Base-by-base conservation (phyloP, 1,140 invertebrate genomes). In the Drosophila asahinai region DNA sequence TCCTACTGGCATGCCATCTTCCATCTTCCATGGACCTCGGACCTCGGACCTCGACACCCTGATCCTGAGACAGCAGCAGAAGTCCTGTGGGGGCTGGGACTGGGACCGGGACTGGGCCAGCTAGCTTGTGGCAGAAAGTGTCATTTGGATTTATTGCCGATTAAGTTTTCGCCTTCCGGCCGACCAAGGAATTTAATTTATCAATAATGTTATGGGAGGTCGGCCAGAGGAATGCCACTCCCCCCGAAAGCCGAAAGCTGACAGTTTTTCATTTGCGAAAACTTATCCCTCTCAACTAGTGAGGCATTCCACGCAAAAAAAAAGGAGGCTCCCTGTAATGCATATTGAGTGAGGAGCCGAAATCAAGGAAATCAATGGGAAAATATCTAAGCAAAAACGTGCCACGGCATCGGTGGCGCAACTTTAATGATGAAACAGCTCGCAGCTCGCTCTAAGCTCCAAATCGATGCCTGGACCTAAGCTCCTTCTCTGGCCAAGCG, bases 151-250 rank as follows among this genome's bases (percentile, higher is more conserved):
- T 68, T 68, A 67, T 77, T 77, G 74, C 74, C 63, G 61, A 66
- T 77, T 77, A 77, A 67, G 52, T 65, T 58, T 70, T 43, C 27
- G 59, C 47, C 38, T 45, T 14, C 36, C 11, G 25, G 64, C 58
- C 58, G 51, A 68, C 58, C 62, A 52, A 75, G 86, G 81, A 90
- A 90, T 89, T 90, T 84, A 80, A 84, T 89, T 81, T 84, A 81
- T 78, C 84, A 83, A 83, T 83, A 86, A 86, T 81, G 81, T 54
- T 65, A 54, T 52, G 27, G 43, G 42, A 30, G 27, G 59, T 9
- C 48, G 43, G 27, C 40, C 49, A 43, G 49, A 45, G 74, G 62
- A 68, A 77, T 67, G 42, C 49, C 30, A 9, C 38, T 11, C 52
- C 11, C 3, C 27, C 2, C 40, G 5, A 42, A 36, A 49, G 52